Base-by-base conservation (phyloP, 2,797 vertebrate species). In the Rhadinocentrus ornatus region DNA sequence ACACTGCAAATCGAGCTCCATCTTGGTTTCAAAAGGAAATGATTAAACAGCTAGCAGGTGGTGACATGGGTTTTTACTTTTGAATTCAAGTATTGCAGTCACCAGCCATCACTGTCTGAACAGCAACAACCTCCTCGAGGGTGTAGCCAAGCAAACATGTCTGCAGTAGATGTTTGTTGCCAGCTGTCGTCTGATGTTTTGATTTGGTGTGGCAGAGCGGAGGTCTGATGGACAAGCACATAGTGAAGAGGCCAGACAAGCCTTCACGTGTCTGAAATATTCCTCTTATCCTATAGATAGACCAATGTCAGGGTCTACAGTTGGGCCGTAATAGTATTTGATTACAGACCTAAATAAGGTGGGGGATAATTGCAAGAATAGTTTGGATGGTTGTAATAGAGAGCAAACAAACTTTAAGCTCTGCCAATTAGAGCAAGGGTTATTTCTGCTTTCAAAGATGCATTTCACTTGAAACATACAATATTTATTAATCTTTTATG, bases 101-200 rank as follows among this genome's bases (percentile, higher is more conserved):
- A 26, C 53, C 50, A 32, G 48, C 66, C 71, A 65, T 62, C 20
- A 39, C 61, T 44, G 26, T 58, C 67, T 56, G 54, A 72, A 57
- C 53, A 69, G 48, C 66, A 52, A 20, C 41, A 13, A 6, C 15
- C 60, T 61, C 48, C 81, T 73, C 63, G 34, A 71, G 85, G 87
- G 75, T 73, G 84, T 53, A 82, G 86, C 79, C 77, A 70, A 66
- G 66, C 78, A 44, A 79, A 78, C 77, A 22, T 62, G 65, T 35
- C 60, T 52, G 57, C 75, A 65, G 76, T 52, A 72, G 77, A n/a
- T 55, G 26, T 22, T 41, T 62, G 66, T 11, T 54, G 75, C 80
- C 90, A 89, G 89, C 86, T 91, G 92, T 74, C 71, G 3, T 64
- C 71, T 62, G 71, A 86, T 88, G 82, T 81, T 90, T 78, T 82